Evolutionary conservation across 2,888 invertebrate genomes (phyloP), one percentile per base, ranked within the genome.

Genomic region (Coecobrya sp.): DNA sequence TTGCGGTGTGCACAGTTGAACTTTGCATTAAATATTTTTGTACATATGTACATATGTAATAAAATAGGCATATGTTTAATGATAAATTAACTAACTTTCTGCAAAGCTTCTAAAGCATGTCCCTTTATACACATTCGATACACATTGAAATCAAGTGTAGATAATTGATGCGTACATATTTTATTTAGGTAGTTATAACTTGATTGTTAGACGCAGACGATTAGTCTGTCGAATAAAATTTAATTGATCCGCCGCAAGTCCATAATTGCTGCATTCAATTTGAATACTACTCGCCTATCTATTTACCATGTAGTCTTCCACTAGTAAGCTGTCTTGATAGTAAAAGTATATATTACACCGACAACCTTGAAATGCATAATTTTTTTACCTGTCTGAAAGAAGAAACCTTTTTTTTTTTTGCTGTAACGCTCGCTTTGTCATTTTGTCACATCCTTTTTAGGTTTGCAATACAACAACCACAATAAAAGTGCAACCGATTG

Each of bases 391-490:
- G 36, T 36, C 36, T 36, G 36, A 36, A 36, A 36, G 36, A 2
- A 36, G 36, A 36, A 4, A 36, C 36, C 36, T 4, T 36, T 36
- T 36, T 36, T 36, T 36, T 36, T 36, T 7, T 36, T 36, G 36
- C 36, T 62, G 25, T 7, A 62, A 62, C 19, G 62, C 5, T 30
- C 13, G 8, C 30, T 2, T 73, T 73, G 73, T 73, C 73, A 42
- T 42, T n/a, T 22, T 82, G 81, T 82, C 81, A 82, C 81, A 82
- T 82, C 79, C 79, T 13, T 36, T 82, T 25, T 59, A 13, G 55
- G 59, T 82, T 52, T 25, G 7, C 13, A n/a, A n/a, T n/a, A 79
- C 25, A 19, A 73, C 73, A 79, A 65, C 65, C 65, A 65, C 65
- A 65, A 65, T 22, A 65, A 27, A 65, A 65, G 65, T 65, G 65